Percentiles rank a stretch among this genome's conserved stretches.
Conservation (phyloP, 2,888 invertebrate genomes). For the Hesperia comma region DNA sequence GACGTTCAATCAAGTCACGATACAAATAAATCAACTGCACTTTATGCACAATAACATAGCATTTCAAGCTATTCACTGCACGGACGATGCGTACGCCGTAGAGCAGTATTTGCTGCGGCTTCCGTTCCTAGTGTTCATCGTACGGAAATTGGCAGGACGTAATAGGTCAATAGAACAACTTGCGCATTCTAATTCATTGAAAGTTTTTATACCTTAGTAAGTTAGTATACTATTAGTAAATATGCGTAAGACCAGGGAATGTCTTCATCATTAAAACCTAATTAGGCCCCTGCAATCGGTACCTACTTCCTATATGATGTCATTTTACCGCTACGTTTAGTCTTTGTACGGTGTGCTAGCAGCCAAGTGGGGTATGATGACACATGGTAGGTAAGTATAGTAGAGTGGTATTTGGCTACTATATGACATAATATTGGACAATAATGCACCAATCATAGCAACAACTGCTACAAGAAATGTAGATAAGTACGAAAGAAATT, state of each 20-base stretch:
- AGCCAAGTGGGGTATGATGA: constrained; percentile 10
- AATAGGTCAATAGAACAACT: constrained; percentile 35
- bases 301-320: constrained; percentile 45
- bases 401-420: no score
- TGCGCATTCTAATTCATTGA: constrained; percentile 51
- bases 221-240: background rate
- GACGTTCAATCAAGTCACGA: constrained; percentile 11
- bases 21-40: constrained; percentile 24
- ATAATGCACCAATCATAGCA: no score
- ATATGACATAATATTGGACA: no score
- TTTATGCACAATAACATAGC: constrained; percentile 28
- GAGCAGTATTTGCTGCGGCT: constrained; percentile 13
- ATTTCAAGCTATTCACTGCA: constrained; percentile 32
- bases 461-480: no score
- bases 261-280: constrained; percentile 51
- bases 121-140: constrained; percentile 35
- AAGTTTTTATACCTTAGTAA: constrained; percentile 38
- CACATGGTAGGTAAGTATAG: background rate
- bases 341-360: constrained; percentile 5
- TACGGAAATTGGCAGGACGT: constrained; percentile 34
- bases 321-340: constrained; percentile 21
- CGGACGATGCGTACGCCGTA: constrained; percentile 7
- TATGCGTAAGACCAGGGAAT: constrained; percentile 36
- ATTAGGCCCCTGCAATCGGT: constrained; percentile 45
- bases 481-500: no score